Conservation (phyloP, 2,113 vertebrate species). For the Thalassarche chlororhynchos region DNA sequence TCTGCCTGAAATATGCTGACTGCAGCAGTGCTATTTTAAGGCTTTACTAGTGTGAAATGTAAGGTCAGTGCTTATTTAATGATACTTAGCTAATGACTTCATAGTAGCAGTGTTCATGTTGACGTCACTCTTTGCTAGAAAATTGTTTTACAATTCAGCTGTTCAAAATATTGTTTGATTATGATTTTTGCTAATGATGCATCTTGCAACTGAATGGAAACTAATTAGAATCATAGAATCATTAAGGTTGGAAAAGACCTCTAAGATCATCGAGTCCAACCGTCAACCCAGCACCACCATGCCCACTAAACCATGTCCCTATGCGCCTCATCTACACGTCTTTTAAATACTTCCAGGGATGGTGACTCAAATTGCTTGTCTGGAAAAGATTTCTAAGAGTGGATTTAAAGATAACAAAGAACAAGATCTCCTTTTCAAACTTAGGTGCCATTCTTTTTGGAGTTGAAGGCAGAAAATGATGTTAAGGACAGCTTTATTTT, state of each 20-base stretch:
- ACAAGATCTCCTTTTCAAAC: background rate
- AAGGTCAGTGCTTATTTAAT: constrained; percentile 1
- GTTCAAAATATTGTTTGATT: background rate
- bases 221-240: background rate
- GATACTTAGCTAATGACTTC: background rate
- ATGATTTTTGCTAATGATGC: background rate
- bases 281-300: too few relatives aligned
- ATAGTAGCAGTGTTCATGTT: background rate
- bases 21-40: constrained; percentile 13
- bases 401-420: background rate
- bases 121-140: background rate
- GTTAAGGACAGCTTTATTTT: background rate
- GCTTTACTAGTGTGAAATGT: background rate
- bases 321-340: too few relatives aligned
- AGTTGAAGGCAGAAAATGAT: background rate
- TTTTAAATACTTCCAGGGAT: too few relatives aligned
- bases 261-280: too few relatives aligned
- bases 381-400: background rate
- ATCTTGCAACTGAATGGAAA: background rate
- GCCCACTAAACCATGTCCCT: too few relatives aligned
- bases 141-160: background rate
- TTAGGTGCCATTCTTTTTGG: background rate
- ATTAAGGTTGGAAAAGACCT: too few relatives aligned
- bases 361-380: background rate
- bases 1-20: constrained; percentile 3